Conservation (phyloP, 2,888 invertebrate genomes). For the Gryllus longicercus region DNA sequence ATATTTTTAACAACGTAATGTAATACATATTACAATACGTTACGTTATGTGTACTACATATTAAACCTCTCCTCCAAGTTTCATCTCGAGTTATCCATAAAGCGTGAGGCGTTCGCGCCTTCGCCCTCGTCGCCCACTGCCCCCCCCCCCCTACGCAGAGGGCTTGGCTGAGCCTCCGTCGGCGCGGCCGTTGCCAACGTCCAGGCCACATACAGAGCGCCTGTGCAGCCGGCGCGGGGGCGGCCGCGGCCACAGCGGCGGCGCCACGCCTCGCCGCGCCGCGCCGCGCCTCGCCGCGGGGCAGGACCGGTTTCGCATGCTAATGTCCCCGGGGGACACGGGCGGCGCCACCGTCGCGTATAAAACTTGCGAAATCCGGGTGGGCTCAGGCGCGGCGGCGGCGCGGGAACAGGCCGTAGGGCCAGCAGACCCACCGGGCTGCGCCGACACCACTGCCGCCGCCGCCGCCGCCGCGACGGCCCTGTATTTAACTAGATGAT, state of each 20-base stretch:
- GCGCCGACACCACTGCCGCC: background rate
- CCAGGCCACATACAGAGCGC: too few relatives aligned
- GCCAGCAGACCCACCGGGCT: too few relatives aligned
- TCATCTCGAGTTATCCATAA: too few relatives aligned
- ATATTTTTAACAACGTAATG: too few relatives aligned
- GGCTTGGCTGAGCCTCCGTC: too few relatives aligned
- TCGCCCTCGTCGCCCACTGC: too few relatives aligned
- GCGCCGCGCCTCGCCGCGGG: background rate
- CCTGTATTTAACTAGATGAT: constrained; percentile 32
- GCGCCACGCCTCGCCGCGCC: background rate
- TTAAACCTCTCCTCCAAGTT: too few relatives aligned
- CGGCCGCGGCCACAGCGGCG: background rate
- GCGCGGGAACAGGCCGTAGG: background rate
- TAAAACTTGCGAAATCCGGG: constrained; percentile 1
- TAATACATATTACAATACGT: too few relatives aligned
- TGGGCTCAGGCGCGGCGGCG: background rate
- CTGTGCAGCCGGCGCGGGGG: background rate
- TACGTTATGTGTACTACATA: too few relatives aligned
- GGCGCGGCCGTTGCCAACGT: too few relatives aligned
- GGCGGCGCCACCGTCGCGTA: background rate
- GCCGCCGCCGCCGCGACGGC: background rate
- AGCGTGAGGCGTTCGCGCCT: too few relatives aligned
- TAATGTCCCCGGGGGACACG: constrained; percentile 6
- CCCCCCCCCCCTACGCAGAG: too few relatives aligned
- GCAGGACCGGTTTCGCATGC: constrained; percentile 8